A percentile compares a stretch with the other conserved stretches of the same genome.
Conservation (phyloP, 2,888 invertebrate genomes). For the Papilio protenor region DNA sequence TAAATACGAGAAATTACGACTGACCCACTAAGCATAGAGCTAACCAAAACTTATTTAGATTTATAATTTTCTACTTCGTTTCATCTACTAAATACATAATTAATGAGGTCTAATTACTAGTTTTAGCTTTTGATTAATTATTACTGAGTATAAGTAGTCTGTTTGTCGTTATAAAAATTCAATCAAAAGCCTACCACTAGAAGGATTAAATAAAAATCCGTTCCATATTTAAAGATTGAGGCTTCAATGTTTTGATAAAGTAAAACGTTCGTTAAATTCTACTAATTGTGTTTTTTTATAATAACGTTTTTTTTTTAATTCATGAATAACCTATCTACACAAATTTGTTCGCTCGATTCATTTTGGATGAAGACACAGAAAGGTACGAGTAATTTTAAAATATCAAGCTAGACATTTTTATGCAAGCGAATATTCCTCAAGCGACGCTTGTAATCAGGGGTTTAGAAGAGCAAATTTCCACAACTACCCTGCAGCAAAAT, state of each 20-base stretch:
- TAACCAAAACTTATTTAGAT: not conserved
- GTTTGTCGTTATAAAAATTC: not conserved
- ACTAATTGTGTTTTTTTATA: not conserved
- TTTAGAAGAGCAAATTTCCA: constrained; percentile 18
- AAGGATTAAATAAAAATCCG: not conserved
- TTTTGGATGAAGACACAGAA: not conserved
- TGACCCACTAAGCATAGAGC: not conserved
- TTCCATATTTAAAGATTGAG: not conserved
- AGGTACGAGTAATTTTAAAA: constrained; percentile 15
- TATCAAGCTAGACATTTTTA: constrained; percentile 13
- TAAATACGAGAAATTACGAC: not conserved
- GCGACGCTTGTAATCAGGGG: constrained; percentile 19
- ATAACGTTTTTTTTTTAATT: not conserved
- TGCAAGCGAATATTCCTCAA: constrained; percentile 25
- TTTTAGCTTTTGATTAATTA: not conserved
- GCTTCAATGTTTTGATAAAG: not conserved
- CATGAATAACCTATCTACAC: not conserved
- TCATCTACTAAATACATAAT: not conserved
- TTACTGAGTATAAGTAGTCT: not conserved
- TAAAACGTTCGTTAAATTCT: not conserved
- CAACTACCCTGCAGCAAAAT: constrained; percentile 19
- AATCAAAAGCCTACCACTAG: not conserved
- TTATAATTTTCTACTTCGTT: not conserved
- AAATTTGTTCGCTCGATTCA: not conserved
- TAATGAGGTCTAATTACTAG: not conserved